phyloP scores from a whole-genome alignment of 2,797 vertebrate species.

The Anas capensis region DNA sequence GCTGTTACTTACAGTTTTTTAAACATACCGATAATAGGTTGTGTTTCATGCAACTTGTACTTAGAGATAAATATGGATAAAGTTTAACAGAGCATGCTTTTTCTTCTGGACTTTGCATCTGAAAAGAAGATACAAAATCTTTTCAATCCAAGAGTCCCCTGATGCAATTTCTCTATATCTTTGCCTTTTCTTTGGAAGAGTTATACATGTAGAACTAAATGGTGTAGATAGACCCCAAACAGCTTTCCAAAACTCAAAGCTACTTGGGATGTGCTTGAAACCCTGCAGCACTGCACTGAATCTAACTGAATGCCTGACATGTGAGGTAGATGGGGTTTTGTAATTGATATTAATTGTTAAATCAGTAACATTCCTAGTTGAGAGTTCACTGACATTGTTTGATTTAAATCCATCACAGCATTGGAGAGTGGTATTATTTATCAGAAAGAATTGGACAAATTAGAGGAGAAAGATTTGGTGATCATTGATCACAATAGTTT shows the following conservation, averaged over 20 bases:
- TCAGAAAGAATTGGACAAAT: background rate
- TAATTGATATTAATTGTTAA: background rate
- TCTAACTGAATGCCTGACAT: background rate
- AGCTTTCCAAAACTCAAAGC: background rate
- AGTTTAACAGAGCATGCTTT: background rate
- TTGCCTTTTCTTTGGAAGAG: background rate
- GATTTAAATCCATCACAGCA: background rate
- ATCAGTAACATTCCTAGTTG: background rate
- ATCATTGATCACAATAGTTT: background rate
- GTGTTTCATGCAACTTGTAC: background rate
- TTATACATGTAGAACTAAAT: background rate
- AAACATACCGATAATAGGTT: background rate
- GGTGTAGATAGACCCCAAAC: background rate
- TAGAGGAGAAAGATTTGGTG: background rate
- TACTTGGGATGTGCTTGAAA: background rate
- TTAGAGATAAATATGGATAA: background rate
- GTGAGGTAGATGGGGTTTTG: background rate
- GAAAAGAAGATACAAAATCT: background rate
- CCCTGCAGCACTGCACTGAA: too few relatives aligned
- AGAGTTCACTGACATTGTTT: background rate
- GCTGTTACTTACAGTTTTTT: background rate
- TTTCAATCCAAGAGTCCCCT: background rate
- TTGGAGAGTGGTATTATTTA: background rate
- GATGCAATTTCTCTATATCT: background rate
- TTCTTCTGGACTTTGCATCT: background rate